These are phyloP conservation scores for Calephelis perditalis DNA, from an alignment of 2,888 invertebrate genomes.

Conservation along the genomic window DNA sequence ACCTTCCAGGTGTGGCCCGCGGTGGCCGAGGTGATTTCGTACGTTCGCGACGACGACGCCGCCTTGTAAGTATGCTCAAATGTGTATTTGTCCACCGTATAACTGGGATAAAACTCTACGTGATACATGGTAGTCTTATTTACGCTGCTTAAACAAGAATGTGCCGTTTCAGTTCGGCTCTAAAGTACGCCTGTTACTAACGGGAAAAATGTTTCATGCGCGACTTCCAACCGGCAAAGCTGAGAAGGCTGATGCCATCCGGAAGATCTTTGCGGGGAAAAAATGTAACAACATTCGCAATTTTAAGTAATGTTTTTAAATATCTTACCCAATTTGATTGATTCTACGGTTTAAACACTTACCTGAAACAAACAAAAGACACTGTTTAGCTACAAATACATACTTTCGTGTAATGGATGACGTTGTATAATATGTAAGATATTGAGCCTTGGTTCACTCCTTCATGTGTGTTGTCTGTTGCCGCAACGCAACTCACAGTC, in stretches of 20 bases:
- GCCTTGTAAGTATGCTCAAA: slow-evolving; percentile 6
- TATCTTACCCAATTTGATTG: neutral
- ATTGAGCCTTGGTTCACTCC: too few species aligned
- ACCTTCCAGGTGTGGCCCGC: too few species aligned
- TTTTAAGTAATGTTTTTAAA: neutral
- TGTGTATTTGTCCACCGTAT: slow-evolving; percentile 6
- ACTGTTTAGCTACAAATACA: neutral
- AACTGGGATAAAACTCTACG: slow-evolving; percentile 12
- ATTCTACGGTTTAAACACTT: neutral
- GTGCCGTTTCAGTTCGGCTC: neutral
- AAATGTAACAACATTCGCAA: neutral
- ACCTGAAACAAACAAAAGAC: slow-evolving; percentile 6
- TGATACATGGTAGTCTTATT: slow-evolving; percentile 4
- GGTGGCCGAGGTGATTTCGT: too few species aligned
- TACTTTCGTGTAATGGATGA: neutral
- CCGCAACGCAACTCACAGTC: too few species aligned
- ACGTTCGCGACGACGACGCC: neutral
- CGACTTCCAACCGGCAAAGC: neutral
- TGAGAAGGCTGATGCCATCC: neutral
- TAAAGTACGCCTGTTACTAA: neutral
- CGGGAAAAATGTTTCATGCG: slow-evolving; percentile 1
- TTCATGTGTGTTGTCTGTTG: too few species aligned
- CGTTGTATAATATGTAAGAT: neutral
- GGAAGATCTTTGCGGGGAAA: too few species aligned
- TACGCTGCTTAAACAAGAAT: slow-evolving; percentile 5